Evolutionary conservation across 2,888 invertebrate species (phyloP).

Genomic region (Parnassius glacialis): DNA sequence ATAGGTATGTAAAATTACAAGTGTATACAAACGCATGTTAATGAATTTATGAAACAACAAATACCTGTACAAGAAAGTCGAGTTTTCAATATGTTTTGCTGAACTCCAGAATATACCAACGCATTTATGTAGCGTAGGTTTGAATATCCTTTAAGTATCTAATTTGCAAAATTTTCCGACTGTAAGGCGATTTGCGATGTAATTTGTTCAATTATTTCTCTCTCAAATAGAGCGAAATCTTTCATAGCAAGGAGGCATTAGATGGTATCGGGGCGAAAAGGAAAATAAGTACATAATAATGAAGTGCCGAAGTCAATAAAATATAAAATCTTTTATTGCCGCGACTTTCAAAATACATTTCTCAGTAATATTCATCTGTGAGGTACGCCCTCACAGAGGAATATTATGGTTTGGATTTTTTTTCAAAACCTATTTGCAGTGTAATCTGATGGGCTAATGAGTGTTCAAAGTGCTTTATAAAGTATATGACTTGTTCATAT

Average conservation of each 20-base stretch:
- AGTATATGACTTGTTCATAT: too few species aligned
- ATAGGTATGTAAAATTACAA: too few species aligned
- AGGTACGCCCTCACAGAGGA: too few species aligned
- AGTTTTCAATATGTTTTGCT: neutral
- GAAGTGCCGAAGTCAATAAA: constrained; percentile 57
- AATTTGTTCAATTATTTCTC: constrained; percentile 71
- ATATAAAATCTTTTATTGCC: constrained; percentile 34
- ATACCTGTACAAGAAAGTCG: neutral
- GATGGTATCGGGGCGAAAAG: constrained; percentile 51
- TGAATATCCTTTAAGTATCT: constrained; percentile 65
- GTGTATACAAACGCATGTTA: too few species aligned
- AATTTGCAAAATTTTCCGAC: constrained; percentile 62
- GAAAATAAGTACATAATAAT: constrained; percentile 70
- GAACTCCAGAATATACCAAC: constrained; percentile 2
- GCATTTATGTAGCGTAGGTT: constrained; percentile 22
- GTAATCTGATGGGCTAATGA: too few species aligned
- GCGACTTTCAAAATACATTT: neutral
- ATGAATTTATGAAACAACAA: too few species aligned
- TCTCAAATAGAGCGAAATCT: constrained; percentile 64
- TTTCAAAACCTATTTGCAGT: too few species aligned
- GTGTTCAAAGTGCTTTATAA: too few species aligned
- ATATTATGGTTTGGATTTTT: too few species aligned
- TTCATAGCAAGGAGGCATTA: constrained; percentile 55
- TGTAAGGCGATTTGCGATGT: constrained; percentile 63
- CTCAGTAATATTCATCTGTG: neutral